phyloP scores from a whole-genome alignment of 2,113 vertebrate genomes.

The Brienomyrus brachyistius region DNA sequence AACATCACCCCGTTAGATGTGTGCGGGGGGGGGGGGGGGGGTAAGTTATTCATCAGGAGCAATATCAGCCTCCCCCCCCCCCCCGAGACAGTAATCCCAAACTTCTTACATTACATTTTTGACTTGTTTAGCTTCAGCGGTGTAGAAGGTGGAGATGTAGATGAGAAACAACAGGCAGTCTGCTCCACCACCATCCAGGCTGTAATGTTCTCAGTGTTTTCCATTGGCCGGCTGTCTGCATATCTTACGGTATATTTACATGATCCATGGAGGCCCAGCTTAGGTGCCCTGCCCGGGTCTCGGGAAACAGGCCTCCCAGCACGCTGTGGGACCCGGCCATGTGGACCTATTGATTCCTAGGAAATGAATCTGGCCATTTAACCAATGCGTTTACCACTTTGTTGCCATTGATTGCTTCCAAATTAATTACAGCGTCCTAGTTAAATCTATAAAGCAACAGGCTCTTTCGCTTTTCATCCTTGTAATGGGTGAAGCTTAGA shows the following conservation, averaged over 20 bases:
- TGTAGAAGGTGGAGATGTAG: background rate
- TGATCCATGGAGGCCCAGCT: background rate
- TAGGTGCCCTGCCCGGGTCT: background rate
- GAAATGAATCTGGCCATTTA: slow-evolving; percentile 14
- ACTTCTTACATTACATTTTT: background rate
- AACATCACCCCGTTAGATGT: background rate
- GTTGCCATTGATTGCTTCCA: slow-evolving; percentile 17
- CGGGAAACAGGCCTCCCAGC: background rate
- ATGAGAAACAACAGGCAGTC: background rate
- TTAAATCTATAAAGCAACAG: slow-evolving; percentile 15
- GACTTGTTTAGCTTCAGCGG: background rate
- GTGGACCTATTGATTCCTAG: slow-evolving; percentile 14
- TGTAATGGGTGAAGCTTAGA: slow-evolving; percentile 18
- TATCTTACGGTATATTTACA: background rate
- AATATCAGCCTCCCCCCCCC: background rate
- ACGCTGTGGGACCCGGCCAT: background rate
- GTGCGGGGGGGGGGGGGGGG: background rate
- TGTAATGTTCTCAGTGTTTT: background rate
- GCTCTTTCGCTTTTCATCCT: background rate
- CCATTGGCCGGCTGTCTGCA: background rate
- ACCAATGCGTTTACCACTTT: slow-evolving; percentile 14
- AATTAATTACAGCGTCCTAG: slow-evolving; percentile 16
- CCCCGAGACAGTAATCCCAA: background rate
- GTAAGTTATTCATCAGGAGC: background rate
- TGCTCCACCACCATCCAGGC: background rate